Evolutionary conservation across 64 coral and sea anemone genomes (phyloP).

Genomic region (Dendrophyllia cribrosa): DNA sequence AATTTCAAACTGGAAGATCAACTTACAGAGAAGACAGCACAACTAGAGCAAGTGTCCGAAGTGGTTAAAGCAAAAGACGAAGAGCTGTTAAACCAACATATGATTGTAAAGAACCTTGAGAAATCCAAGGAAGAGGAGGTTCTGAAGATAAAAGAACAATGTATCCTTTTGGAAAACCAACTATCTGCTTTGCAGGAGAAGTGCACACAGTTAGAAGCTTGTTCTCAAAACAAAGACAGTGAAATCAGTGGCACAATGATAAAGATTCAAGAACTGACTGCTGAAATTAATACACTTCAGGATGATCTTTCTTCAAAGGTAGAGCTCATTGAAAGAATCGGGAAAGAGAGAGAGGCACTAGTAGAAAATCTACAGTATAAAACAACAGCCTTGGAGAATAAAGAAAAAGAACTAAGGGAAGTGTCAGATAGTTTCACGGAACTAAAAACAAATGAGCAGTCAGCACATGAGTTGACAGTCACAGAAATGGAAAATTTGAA

Average conservation of each 20-base stretch:
- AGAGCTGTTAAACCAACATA: background rate
- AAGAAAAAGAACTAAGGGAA: conserved; percentile 51
- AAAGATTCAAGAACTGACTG: background rate
- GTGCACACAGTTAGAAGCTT: background rate
- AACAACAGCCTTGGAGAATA: conserved; percentile 8
- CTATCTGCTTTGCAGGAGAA: background rate
- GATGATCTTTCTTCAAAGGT: conserved; percentile 5
- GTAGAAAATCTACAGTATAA: background rate
- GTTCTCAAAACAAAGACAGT: background rate
- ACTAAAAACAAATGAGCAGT: conserved; percentile 23
- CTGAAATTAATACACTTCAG: background rate
- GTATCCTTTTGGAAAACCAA: background rate
- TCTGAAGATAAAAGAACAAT: conserved; percentile 12
- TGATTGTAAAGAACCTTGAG: conserved; percentile 6
- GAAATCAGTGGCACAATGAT: background rate
- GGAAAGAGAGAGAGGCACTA: background rate
- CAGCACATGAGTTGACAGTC: background rate
- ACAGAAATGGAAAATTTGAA: conserved; percentile 10
- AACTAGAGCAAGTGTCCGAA: background rate
- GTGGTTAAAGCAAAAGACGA: conserved; percentile 32
- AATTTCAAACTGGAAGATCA: conserved; percentile 44
- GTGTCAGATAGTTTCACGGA: background rate
- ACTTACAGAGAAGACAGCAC: conserved; percentile 12
- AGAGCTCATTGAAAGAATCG: conserved; percentile 1
- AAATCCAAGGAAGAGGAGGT: background rate